Base-by-base conservation (phyloP, 2,888 invertebrate genomes). In the Caenorhabditis sulstoni region DNA sequence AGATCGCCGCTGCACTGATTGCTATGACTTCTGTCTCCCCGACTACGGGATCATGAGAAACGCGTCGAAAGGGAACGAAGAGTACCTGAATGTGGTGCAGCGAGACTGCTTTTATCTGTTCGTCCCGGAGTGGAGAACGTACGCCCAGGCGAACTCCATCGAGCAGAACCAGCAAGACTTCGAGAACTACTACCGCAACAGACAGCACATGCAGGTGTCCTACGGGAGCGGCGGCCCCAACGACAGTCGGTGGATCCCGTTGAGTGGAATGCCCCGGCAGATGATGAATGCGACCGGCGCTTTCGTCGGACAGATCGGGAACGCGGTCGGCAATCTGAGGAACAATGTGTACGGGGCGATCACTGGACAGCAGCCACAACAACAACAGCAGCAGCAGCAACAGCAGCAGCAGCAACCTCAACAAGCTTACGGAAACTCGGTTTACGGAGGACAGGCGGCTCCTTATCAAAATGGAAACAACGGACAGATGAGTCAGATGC, bases 1-100 rank as follows among this genome's bases (percentile, higher is more conserved):
- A 86, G 86, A 79, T 22, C 77, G 82, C 23, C 81, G 85, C 41
- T 89, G 89, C 77, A 86, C 82, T 11, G 89, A 89, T 37, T 89
- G 89, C 75, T 86, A 85, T 52, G 88, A 88, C 59, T 88, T 89
- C 77, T 89, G 89, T 49, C 74, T 89, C 4, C 89, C 89, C 7
- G 84, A 87, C 22, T 89, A 87, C 64, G 88, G 87, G 35, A 83
- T 89, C 14, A 83, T 86, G 65, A 61, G 61, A 23, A 61, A 79
- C 23, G 62, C 67, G 3, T 37, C 62, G 16, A 59, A 66, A 14
- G 71, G 62, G 39, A 75, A 81, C 61, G 81, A 86, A 29, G 65
- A 80, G 29, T 85, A 76, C 59, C 68, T 89, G 58, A 89, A 89
- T 61, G 82, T 89, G 44, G 67, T 84, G 16, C 81, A 82, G n/a